Evolutionary conservation across 1,140 invertebrate species (phyloP).

Genomic region (Bombus soroeensis): DNA sequence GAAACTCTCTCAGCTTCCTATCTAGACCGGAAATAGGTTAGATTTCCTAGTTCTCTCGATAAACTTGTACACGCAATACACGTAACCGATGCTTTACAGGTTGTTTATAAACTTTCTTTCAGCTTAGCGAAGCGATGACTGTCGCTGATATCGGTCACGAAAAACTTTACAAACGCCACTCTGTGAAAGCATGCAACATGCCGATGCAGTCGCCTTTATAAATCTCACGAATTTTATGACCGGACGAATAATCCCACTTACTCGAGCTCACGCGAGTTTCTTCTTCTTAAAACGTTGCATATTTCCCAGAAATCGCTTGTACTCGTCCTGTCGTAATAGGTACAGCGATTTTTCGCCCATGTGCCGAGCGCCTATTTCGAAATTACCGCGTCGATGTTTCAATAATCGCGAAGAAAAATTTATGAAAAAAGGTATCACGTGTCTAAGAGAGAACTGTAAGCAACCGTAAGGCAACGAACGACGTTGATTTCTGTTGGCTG

Average conservation of each 20-base stretch:
- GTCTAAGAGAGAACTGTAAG: no score
- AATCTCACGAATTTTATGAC: background rate
- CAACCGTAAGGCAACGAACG: background rate
- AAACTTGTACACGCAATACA: background rate
- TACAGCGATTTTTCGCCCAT: no score
- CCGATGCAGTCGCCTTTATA: background rate
- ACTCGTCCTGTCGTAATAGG: background rate
- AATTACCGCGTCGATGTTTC: background rate
- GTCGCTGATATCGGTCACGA: background rate
- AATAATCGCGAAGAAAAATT: background rate
- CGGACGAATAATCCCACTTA: background rate
- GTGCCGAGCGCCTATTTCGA: no score
- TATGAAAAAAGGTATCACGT: rapidly evolving
- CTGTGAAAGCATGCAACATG: background rate
- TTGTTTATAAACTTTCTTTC: conserved; percentile 34
- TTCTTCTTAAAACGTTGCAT: background rate
- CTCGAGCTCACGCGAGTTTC: background rate
- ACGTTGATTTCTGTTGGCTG: background rate
- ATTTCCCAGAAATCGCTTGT: background rate
- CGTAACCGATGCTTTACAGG: background rate
- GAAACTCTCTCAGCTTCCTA: conserved; percentile 29
- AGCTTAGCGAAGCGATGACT: background rate
- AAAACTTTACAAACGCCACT: background rate
- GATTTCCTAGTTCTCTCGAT: conserved; percentile 6
- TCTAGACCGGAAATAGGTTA: conserved; percentile 14